Evolutionary conservation across 2,797 vertebrate genomes (phyloP), one percentile per base, ranked within the genome.

Genomic region (Holocentrus rufus): DNA sequence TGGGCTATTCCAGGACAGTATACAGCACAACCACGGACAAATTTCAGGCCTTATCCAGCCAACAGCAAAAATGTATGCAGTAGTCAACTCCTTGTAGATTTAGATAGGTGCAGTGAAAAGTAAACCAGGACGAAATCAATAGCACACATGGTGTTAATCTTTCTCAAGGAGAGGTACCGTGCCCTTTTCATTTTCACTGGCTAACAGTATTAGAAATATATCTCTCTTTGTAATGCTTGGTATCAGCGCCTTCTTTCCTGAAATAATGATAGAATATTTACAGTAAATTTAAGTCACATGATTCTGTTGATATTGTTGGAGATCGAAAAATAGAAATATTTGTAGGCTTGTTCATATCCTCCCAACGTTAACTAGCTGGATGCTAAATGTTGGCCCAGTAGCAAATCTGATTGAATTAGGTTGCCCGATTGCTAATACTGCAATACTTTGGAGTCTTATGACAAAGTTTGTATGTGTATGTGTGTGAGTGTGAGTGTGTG

Each of bases 261-360:
- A 57, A 30, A n/a, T 9, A 25, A 57, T 31, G 8, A n/a, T 56
- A 25, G 25, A 30, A 34, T 31, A n/a, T 2, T 3, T 14, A 14
- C 39, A 4, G 11, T 42, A 31, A n/a, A 34, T 34, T n/a, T 34
- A 17, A 34, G 55, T 34, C 14, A 42, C 11, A 42, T 13, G 55
- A 31, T 34, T 57, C 55, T 17, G 30, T 56, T n/a, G 1, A 31
- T 17, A 57, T 57, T 57, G 55, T 57, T 31, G 7, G 27, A 57
- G 15, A 27, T 53, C 11, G 11, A 18, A 7, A 55, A 3, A 55
- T 27, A 42, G 39, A 42, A 13, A 23, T 18, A 27, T 18, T 68
- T 39, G 20, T 42, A 50, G n/a, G 46, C 42, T 46, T 70, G 34
- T 65, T 77, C 52, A 27, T 56, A 27, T 52, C 17, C 15, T 55